phyloP scores from a whole-genome alignment of 2,888 invertebrate genomes.

The Steinernema hermaphroditum region DNA sequence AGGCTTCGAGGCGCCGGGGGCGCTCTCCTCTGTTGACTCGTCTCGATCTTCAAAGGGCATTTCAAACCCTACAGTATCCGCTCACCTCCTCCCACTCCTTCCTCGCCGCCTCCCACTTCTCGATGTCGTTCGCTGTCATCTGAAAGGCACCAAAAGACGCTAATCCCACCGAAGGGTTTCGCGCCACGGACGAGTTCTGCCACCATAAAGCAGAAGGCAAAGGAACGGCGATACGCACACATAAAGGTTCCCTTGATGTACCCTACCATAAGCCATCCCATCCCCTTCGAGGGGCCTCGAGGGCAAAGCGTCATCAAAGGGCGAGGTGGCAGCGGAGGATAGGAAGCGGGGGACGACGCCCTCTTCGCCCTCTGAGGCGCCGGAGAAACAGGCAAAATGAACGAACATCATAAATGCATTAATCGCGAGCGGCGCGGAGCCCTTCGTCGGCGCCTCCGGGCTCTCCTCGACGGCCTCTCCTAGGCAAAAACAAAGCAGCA shows the following conservation, averaged over 20 bases:
- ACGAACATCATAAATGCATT: conserved; percentile 24
- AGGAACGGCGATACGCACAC: too few species aligned
- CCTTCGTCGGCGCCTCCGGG: background rate
- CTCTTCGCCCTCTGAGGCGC: background rate
- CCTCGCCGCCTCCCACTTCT: conserved; percentile 17
- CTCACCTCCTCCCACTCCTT: conserved; percentile 31
- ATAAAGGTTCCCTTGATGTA: too few species aligned
- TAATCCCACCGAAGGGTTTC: too few species aligned
- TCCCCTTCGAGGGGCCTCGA: background rate
- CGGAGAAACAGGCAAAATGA: too few species aligned
- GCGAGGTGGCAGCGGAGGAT: background rate
- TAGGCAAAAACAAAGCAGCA: conserved; percentile 16
- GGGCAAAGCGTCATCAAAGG: too few species aligned
- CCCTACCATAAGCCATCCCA: too few species aligned
- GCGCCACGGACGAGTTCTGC: too few species aligned
- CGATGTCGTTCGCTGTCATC: conserved; percentile 11
- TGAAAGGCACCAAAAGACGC: too few species aligned
- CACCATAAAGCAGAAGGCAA: too few species aligned
- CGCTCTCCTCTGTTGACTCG: too few species aligned
- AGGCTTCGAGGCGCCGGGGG: background rate
- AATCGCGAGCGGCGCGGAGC: background rate
- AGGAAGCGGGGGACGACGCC: background rate
- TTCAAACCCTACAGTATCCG: background rate
- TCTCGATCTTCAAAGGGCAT: background rate
- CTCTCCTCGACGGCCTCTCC: background rate